Percentiles rank a stretch among this genome's conserved stretches.
phyloP scores from a whole-genome alignment of 2,888 invertebrate genomes.

The Itoplectis maculator region DNA sequence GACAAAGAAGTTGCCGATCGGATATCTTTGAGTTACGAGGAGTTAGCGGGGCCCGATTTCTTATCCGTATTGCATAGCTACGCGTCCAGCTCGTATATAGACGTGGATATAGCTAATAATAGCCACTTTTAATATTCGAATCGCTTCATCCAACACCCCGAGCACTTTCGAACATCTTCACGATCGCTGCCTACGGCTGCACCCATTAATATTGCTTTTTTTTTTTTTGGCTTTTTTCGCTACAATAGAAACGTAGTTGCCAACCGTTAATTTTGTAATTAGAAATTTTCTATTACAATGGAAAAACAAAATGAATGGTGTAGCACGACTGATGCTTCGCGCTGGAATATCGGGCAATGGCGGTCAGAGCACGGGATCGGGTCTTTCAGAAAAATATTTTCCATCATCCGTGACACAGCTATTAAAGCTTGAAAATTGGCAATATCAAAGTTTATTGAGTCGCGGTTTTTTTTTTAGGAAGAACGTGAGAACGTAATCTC shows the following conservation, averaged over 20 bases:
- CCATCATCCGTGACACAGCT: constrained; percentile 1
- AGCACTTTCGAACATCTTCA: constrained; percentile 10
- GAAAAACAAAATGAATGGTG: not conserved
- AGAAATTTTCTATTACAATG: not conserved
- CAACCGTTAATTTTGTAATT: not conserved
- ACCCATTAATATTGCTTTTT: not conserved
- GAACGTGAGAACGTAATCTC: constrained; percentile 15
- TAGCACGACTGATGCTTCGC: too few species aligned
- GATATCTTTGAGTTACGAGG: constrained; percentile 36
- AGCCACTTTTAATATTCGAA: constrained; percentile 37
- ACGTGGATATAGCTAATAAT: not conserved
- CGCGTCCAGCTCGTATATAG: not conserved
- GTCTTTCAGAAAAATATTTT: not conserved
- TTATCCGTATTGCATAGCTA: not conserved
- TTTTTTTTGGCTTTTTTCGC: not conserved
- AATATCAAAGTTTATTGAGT: not conserved
- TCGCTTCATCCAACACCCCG: constrained; percentile 34
- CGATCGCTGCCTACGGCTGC: constrained; percentile 6
- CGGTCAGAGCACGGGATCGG: not conserved
- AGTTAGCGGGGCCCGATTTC: constrained; percentile 37
- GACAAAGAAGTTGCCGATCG: constrained; percentile 33
- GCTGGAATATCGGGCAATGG: not conserved
- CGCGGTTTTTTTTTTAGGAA: not conserved
- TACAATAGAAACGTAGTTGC: not conserved
- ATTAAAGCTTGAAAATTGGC: constrained; percentile 10